Conservation (phyloP, 1,140 invertebrate species). For the Dermatophagoides farinae region DNA sequence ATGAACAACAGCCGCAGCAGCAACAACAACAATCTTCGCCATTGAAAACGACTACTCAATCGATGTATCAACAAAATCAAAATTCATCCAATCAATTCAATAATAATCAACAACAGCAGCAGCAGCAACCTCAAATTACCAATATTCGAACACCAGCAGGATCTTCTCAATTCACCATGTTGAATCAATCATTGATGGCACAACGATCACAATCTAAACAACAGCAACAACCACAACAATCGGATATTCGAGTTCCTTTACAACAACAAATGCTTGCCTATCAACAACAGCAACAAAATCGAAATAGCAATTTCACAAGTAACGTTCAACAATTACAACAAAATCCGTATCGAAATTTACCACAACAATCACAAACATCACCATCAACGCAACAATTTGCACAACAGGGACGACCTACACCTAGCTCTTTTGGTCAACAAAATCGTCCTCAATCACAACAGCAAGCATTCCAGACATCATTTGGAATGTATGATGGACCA, state of each 20-base stretch:
- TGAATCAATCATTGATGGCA: background rate
- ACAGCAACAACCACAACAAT: background rate
- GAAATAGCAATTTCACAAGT: background rate
- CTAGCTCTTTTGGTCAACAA: too few species aligned
- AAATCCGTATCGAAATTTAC: constrained; percentile 31
- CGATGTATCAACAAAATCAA: background rate
- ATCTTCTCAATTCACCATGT: background rate
- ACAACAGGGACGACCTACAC: too few species aligned
- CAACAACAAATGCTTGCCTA: background rate
- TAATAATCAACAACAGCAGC: constrained; percentile 16
- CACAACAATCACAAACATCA: background rate
- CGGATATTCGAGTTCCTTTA: background rate
- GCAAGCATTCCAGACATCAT: background rate
- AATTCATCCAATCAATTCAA: constrained; percentile 12
- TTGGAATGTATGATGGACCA: background rate
- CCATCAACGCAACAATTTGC: background rate
- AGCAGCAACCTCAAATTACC: constrained; percentile 4
- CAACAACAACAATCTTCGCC: background rate
- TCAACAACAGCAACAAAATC: background rate
- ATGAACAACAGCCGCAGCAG: background rate
- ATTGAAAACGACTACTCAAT: background rate
- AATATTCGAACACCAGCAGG: background rate
- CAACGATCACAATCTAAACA: background rate
- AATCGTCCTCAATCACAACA: background rate
- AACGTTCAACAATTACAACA: constrained; percentile 17